phyloP scores from a whole-genome alignment of 2,113 vertebrate species.

The Ascaphus truei region DNA sequence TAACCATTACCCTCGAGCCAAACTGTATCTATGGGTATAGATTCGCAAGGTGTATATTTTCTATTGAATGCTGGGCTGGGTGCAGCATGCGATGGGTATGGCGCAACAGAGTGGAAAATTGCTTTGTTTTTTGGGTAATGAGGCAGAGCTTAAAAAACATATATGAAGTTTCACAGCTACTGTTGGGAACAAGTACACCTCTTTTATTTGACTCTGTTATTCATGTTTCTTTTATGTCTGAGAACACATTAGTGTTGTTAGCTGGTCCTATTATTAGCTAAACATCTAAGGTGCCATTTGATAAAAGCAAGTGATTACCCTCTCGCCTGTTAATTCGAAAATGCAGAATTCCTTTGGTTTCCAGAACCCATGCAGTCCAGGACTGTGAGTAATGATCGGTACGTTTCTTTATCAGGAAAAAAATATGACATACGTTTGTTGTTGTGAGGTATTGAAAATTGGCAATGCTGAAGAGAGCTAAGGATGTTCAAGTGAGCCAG shows the following conservation, averaged over 20 bases:
- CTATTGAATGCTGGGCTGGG: background rate
- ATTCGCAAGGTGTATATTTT: background rate
- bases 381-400: background rate
- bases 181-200: slow-evolving; percentile 13
- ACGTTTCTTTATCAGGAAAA: background rate
- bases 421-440: too few relatives aligned
- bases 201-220: slow-evolving; percentile 25
- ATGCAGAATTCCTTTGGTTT: background rate
- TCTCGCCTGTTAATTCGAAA: background rate
- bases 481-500: too few relatives aligned
- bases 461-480: too few relatives aligned
- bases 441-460: too few relatives aligned
- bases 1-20: too few relatives aligned
- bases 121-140: slow-evolving; percentile 11
- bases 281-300: slow-evolving; percentile 1
- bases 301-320: slow-evolving; percentile 16
- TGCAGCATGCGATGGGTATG: background rate
- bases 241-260: slow-evolving; percentile 1
- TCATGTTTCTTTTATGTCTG: slow-evolving; percentile 28
- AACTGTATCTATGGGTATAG: background rate
- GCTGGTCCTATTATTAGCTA: slow-evolving; percentile 21
- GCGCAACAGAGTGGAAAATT: background rate
- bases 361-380: background rate
- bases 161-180: slow-evolving; percentile 20
- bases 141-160: slow-evolving; percentile 17